Evolutionary conservation across 2,113 vertebrate species (phyloP).

Genomic region (Polyodon spathula): DNA sequence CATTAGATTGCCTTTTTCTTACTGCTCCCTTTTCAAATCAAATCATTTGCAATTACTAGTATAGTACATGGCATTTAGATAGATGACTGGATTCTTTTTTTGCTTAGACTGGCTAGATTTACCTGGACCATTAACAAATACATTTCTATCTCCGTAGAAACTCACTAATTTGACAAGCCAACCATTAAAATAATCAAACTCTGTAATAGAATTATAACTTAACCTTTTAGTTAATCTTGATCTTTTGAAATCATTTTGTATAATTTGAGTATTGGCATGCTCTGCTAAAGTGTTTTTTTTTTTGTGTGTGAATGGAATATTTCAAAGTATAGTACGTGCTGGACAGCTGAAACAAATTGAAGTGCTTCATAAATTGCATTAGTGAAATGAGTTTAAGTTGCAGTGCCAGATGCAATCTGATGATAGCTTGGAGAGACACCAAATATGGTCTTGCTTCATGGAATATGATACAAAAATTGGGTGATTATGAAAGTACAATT

Average conservation of each 20-base stretch:
- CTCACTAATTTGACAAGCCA: conserved; percentile 14
- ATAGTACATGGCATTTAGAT: too few relatives aligned
- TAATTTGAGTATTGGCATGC: conserved; percentile 13
- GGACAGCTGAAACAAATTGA: conserved; percentile 35
- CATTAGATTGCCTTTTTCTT: too few relatives aligned
- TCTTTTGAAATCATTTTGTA: conserved; percentile 21
- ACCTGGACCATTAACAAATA: too few relatives aligned
- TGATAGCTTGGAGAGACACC: conserved; percentile 22
- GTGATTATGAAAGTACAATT: neutral
- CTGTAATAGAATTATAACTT: conserved; percentile 19
- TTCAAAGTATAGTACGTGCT: conserved; percentile 34
- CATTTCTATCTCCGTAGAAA: too few relatives aligned
- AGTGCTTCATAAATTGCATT: conserved; percentile 46
- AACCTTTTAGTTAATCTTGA: conserved; percentile 8
- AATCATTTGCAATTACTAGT: too few relatives aligned
- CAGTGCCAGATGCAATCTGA: conserved; percentile 23
- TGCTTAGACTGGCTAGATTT: too few relatives aligned
- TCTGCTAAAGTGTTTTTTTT: conserved; percentile 22
- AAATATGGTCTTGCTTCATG: conserved; percentile 5
- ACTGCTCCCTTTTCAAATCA: too few relatives aligned
- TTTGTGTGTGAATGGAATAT: conserved; percentile 30
- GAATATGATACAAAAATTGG: neutral
- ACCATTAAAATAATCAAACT: conserved; percentile 45
- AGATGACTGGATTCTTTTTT: too few relatives aligned
- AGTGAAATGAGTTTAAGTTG: conserved; percentile 25